Evolutionary conservation across 2,113 vertebrate genomes (phyloP).

Genomic region (Grallaria varia): DNA sequence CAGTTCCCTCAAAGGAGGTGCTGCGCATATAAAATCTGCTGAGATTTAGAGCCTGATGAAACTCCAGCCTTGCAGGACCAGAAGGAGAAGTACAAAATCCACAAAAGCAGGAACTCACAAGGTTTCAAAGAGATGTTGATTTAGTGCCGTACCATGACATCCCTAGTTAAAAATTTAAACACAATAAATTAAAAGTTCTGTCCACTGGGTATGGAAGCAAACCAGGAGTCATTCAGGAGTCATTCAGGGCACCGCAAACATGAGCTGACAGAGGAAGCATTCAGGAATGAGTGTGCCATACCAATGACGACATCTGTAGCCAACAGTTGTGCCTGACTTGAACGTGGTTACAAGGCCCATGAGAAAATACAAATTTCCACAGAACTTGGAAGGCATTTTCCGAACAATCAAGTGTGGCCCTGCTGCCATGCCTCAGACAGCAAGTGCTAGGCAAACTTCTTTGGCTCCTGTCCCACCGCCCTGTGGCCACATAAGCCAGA

Average conservation of each 20-base stretch:
- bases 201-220: neutral
- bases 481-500: rapidly evolving
- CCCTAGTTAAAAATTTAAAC: conserved; percentile 47
- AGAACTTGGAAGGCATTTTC: neutral
- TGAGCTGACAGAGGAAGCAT: neutral
- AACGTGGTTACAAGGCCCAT: neutral
- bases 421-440: neutral
- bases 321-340: neutral
- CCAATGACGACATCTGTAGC: neutral
- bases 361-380: neutral
- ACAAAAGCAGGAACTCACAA: neutral
- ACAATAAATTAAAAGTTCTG: conserved; percentile 38
- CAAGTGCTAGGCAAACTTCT: neutral
- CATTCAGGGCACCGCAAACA: neutral
- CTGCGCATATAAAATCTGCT: neutral
- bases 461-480: rapidly evolving
- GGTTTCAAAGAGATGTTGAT: neutral
- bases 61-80: neutral
- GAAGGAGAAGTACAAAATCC: neutral
- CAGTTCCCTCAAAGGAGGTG: neutral
- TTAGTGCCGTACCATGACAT: conserved; percentile 26
- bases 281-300: neutral
- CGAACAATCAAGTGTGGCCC: neutral
- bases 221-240: conserved; percentile 10
- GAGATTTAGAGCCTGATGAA: neutral